Percentiles rank a stretch among this genome's conserved stretches.
These are phyloP conservation scores for Galleria mellonella DNA, from an alignment of 1,140 invertebrate species.

Conservation along the genomic window DNA sequence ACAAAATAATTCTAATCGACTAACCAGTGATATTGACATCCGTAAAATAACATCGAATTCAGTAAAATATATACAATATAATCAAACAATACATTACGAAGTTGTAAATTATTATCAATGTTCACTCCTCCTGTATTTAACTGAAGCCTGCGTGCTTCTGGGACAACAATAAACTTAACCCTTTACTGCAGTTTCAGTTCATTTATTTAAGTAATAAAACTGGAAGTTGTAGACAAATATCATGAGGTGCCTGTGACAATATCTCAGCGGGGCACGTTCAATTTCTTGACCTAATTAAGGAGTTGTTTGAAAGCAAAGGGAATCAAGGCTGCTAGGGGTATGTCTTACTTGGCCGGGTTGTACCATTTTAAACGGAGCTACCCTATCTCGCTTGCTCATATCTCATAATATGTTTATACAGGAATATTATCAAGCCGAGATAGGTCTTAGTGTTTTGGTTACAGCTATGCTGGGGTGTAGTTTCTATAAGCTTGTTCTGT, in stretches of 20 bases:
- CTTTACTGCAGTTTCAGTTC: background rate
- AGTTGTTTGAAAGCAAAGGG: conserved; percentile 3
- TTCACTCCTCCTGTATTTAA: too few species aligned
- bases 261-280: too few species aligned
- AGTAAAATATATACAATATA: too few species aligned
- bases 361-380: background rate
- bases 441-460: background rate
- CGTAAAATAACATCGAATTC: too few species aligned
- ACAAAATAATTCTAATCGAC: too few species aligned
- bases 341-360: conserved; percentile 2
- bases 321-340: background rate
- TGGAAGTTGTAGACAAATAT: background rate
- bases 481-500: conserved; percentile 2
- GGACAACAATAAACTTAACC: conserved; percentile 4
- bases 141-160: background rate
- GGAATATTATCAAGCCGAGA: background rate
- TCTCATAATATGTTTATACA: background rate
- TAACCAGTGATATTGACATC: too few species aligned
- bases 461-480: background rate
- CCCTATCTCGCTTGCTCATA: background rate
- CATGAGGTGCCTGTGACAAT: background rate
- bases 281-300: conserved; percentile 21
- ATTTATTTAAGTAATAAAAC: conserved; percentile 1
- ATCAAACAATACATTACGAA: too few species aligned
- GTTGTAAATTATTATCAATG: too few species aligned